Evolutionary conservation across 2,113 vertebrate species (phyloP), one percentile per base, ranked within the genome.

Genomic region (Menidia beryllina): DNA sequence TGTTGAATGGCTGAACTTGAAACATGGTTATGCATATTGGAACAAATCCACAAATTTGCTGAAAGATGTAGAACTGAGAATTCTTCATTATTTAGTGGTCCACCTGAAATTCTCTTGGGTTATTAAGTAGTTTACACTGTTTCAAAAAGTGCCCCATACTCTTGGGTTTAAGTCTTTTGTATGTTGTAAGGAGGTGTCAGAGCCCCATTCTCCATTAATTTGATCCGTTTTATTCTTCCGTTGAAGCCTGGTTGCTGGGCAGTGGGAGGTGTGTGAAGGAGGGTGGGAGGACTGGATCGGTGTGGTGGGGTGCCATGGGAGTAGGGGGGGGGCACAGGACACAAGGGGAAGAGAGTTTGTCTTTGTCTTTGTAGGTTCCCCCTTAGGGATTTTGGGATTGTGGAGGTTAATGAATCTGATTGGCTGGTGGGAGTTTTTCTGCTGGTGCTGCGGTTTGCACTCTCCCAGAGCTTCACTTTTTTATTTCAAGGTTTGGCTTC

Each of bases 361-460:
- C 91, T 92, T 90, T 93, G 88, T 93, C 90, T 93, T 81, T 83
- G 66, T 84, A 61, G 76, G 82, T 81, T 62, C 81, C 85, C 83
- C 74, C 30, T 54, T 74, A 75, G 89, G 88, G 84, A 86, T 86
- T 87, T 83, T 87, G 81, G 87, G 79, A 89, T 87, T 72, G 85
- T 89, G 77, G 86, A 91, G 91, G 91, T 92, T 94, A 93, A 93
- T 93, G 91, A 92, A 87, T 86, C 77, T 91, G 90, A 91, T 93
- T 89, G 88, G 86, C 69, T 88, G 73, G 51, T 87, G 69, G 66
- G 79, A 89, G 90, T 83, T 91, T 90, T 91, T 90, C 86, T 90
- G 90, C 91, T 92, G 87, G 75, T 86, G 85, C 87, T 90, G 91
- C 86, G 66, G 70, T 92, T 93, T 92, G 81, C 77, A 83, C 88